phyloP scores from a whole-genome alignment of 2,113 vertebrate genomes.

The Hepsetus odoe region DNA sequence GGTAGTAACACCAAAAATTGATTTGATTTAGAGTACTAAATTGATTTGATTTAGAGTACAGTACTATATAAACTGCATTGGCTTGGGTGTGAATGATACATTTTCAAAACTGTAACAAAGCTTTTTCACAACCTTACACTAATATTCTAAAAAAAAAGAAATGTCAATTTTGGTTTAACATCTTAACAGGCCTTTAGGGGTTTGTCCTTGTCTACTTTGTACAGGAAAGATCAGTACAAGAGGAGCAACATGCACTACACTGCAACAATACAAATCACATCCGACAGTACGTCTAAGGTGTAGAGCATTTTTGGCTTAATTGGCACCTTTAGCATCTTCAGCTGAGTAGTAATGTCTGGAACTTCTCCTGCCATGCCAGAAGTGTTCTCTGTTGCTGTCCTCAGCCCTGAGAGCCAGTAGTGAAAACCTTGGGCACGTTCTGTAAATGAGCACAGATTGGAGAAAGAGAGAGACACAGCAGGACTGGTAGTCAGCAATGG shows the following conservation, averaged over 20 bases:
- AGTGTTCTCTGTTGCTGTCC: slow-evolving; percentile 78
- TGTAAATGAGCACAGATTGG: slow-evolving; percentile 59
- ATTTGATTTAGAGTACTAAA: too few species aligned
- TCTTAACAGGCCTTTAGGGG: too few species aligned
- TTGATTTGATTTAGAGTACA: too few species aligned
- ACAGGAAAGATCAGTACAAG: neutral
- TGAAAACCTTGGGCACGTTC: slow-evolving; percentile 87
- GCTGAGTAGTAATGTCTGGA: slow-evolving; percentile 77
- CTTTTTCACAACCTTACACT: too few species aligned
- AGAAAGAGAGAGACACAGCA: slow-evolving; percentile 17
- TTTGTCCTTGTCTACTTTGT: too few species aligned
- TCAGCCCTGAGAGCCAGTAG: slow-evolving; percentile 82
- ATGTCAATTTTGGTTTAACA: too few species aligned
- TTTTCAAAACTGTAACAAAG: too few species aligned
- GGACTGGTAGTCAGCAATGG: slow-evolving; percentile 10
- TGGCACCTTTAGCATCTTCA: slow-evolving; percentile 85
- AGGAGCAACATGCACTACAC: neutral
- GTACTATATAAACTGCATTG: too few species aligned
- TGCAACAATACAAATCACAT: too few species aligned
- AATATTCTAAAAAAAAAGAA: too few species aligned
- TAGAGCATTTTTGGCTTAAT: neutral
- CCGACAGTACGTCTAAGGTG: neutral
- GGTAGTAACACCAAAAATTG: too few species aligned
- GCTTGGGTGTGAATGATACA: too few species aligned
- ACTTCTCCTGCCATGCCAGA: slow-evolving; percentile 82